A percentile compares a stretch with the other conserved stretches of the same genome.
Evolutionary conservation across 64 coral and sea anemone genomes (phyloP).

Genomic region (Dendronephthya gigantea): DNA sequence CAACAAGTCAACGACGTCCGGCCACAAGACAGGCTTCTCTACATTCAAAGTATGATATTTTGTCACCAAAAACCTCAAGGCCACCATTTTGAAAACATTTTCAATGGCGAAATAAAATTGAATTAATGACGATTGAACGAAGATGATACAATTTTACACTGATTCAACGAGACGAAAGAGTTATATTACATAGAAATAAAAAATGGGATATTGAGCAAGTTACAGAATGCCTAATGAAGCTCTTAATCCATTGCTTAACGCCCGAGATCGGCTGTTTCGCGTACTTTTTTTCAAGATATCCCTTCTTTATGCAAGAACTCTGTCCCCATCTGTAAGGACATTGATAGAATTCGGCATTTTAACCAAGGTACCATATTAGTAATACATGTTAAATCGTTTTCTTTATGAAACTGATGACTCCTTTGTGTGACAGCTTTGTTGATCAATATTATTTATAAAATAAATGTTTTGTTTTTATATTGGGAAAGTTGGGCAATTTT

Average conservation of each 20-base stretch:
- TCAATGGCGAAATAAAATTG: neutral
- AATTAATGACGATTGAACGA: neutral
- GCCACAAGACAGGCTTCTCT: too few relatives aligned
- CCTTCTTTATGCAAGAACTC: conserved; percentile 86
- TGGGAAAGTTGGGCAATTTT: too few relatives aligned
- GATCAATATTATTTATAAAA: too few relatives aligned
- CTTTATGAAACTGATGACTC: neutral
- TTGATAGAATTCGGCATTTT: conserved; percentile 85
- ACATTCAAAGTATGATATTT: neutral
- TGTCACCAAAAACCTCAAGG: neutral
- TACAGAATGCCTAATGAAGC: conserved; percentile 42
- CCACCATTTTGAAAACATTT: neutral
- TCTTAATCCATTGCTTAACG: conserved; percentile 77
- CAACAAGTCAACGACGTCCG: too few relatives aligned
- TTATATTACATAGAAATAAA: neutral
- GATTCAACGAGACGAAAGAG: neutral
- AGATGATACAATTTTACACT: neutral
- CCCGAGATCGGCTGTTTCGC: conserved; percentile 87
- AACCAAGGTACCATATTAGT: conserved; percentile 51
- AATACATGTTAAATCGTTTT: neutral
- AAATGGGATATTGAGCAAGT: neutral
- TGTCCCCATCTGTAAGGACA: conserved; percentile 67
- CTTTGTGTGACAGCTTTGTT: neutral
- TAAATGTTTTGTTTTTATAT: too few relatives aligned
- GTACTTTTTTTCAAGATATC: conserved; percentile 98